phyloP scores from a whole-genome alignment of 2,113 vertebrate species.

The Patagioenas fasciata region DNA sequence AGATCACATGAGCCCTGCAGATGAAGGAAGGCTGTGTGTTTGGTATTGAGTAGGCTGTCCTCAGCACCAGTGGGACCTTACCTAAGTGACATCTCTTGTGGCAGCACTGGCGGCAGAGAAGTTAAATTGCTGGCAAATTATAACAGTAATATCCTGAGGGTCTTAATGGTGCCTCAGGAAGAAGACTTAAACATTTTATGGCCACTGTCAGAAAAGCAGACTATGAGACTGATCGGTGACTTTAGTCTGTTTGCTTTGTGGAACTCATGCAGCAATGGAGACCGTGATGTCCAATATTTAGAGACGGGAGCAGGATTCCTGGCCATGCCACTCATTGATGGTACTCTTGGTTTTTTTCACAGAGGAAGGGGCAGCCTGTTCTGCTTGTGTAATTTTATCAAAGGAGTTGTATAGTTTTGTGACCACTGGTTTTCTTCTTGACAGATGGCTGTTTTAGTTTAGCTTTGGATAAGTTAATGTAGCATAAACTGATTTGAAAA shows the following conservation, averaged over 20 bases:
- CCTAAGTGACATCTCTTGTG: neutral
- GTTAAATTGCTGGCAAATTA: neutral
- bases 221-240: neutral
- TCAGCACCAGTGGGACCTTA: neutral
- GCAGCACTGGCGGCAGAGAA: neutral
- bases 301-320: neutral
- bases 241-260: neutral
- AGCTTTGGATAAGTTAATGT: neutral
- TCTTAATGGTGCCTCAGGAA: neutral
- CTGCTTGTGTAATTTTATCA: neutral
- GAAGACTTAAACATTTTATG: neutral
- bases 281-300: neutral
- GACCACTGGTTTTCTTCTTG: neutral
- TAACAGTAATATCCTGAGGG: neutral
- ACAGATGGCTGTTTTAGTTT: neutral
- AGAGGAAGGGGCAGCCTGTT: neutral
- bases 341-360: neutral
- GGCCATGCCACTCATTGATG: neutral
- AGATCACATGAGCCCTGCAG: neutral
- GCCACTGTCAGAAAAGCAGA: accelerated
- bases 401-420: neutral
- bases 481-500: neutral
- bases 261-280: neutral
- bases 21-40: neutral
- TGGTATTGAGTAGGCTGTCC: neutral